Conservation (phyloP, 2,797 vertebrate genomes). For the Parambassis ranga region DNA sequence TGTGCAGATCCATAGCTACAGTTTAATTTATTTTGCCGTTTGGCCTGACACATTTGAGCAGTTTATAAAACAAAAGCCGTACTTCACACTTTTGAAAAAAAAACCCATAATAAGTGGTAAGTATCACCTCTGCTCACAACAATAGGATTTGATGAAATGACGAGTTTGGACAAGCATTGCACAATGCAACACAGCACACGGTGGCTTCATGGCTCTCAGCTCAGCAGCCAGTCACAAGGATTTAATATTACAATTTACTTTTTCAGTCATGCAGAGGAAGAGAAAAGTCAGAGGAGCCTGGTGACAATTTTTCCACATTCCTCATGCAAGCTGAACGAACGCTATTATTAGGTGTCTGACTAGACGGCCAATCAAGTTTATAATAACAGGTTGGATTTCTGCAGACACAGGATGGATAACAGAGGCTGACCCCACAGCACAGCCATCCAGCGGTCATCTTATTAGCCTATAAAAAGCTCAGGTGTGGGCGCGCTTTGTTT, state of each 20-base stretch:
- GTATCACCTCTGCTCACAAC: background rate
- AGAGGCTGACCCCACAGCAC: slow-evolving; percentile 55
- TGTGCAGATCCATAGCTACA: slow-evolving; percentile 7
- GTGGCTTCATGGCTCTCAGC: background rate
- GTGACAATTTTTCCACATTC: slow-evolving; percentile 39
- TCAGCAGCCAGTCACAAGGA: slow-evolving; percentile 11
- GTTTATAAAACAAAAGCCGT: slow-evolving; percentile 27
- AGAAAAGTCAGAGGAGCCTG: slow-evolving; percentile 1
- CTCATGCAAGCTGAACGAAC: slow-evolving; percentile 16
- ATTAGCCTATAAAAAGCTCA: slow-evolving; percentile 77
- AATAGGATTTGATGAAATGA: background rate
- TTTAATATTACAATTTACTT: slow-evolving; percentile 32
- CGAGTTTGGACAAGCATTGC: slow-evolving; percentile 1
- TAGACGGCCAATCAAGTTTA: slow-evolving; percentile 54
- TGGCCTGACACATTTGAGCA: slow-evolving; percentile 1
- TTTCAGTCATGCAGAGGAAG: background rate
- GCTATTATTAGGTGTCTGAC: slow-evolving; percentile 58
- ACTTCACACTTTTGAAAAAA: slow-evolving; percentile 4
- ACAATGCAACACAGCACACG: slow-evolving; percentile 19
- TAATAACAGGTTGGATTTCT: slow-evolving; percentile 63
- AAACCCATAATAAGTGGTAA: slow-evolving; percentile 6
- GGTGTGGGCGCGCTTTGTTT: slow-evolving; percentile 74
- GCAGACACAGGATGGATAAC: slow-evolving; percentile 46
- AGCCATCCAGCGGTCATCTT: slow-evolving; percentile 64
- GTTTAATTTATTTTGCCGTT: slow-evolving; percentile 13